Evolutionary conservation across 2,888 invertebrate species (phyloP).

Genomic region (Harmothoe impar): DNA sequence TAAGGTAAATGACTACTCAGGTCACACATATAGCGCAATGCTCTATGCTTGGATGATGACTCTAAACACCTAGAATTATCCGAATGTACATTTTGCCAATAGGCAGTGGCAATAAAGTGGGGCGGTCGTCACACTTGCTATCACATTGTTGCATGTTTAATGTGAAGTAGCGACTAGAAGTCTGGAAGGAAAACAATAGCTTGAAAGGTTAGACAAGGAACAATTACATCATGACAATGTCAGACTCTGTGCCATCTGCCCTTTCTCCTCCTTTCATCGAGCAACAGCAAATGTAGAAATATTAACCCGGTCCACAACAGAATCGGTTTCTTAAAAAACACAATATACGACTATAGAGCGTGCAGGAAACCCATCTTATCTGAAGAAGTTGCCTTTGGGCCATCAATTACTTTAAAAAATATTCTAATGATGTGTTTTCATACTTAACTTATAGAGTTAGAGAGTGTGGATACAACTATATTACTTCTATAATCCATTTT

Average conservation of each 20-base stretch:
- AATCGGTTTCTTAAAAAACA: neutral
- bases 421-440: neutral
- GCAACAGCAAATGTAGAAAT: neutral
- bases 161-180: neutral
- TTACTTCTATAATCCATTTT: too few species aligned
- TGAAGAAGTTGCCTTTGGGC: neutral
- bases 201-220: conserved; percentile 2
- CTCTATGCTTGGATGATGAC: conserved; percentile 52
- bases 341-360: too few species aligned
- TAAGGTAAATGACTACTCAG: neutral
- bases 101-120: conserved; percentile 32
- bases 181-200: conserved; percentile 7
- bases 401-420: neutral
- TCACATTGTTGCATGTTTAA: conserved; percentile 38
- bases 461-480: too few species aligned
- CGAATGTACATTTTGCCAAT: conserved; percentile 48
- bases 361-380: neutral
- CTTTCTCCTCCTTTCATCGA: neutral
- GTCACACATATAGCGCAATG: conserved; percentile 9
- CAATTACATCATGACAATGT: conserved; percentile 1
- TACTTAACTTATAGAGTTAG: too few species aligned
- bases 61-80: conserved; percentile 44
- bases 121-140: neutral
- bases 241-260: neutral
- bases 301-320: neutral